phyloP scores from a whole-genome alignment of 2,113 vertebrate genomes.

The Cyprinodon brontotheroides region DNA sequence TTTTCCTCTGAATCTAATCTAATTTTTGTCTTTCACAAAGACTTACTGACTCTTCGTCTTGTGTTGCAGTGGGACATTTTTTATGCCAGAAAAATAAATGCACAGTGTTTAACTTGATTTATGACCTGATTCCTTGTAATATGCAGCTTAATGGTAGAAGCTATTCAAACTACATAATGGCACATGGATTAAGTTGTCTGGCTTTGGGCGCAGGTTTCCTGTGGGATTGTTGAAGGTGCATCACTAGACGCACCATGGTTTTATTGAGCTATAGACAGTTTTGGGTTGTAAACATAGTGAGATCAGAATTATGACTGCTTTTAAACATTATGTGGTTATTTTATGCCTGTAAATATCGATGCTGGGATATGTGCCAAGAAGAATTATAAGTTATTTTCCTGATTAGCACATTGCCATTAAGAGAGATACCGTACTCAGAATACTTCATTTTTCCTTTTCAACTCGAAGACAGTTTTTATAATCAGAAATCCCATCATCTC shows the following conservation, averaged over 20 bases:
- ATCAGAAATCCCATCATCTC: too few relatives aligned
- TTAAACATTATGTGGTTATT: background rate
- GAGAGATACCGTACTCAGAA: background rate
- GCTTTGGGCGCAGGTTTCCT: slow-evolving; percentile 62
- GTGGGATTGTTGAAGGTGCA: slow-evolving; percentile 69
- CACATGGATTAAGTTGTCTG: slow-evolving; percentile 74
- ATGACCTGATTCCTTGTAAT: slow-evolving; percentile 70
- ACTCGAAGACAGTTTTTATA: background rate
- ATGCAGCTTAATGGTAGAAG: slow-evolving; percentile 71
- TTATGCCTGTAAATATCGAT: background rate
- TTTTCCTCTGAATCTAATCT: slow-evolving; percentile 3
- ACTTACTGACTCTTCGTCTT: slow-evolving; percentile 9
- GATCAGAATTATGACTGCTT: background rate
- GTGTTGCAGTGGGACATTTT: slow-evolving; percentile 32
- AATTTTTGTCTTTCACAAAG: background rate
- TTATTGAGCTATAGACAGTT: slow-evolving; percentile 51
- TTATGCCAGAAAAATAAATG: slow-evolving; percentile 67
- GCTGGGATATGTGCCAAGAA: background rate
- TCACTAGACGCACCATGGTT: slow-evolving; percentile 54
- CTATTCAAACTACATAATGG: slow-evolving; percentile 75
- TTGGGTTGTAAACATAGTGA: slow-evolving; percentile 12
- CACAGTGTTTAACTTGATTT: slow-evolving; percentile 66
- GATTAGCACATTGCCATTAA: background rate
- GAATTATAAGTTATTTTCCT: background rate
- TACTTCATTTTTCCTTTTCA: background rate